Percentiles rank a stretch among this genome's conserved stretches.
phyloP scores from a whole-genome alignment of 2,888 invertebrate genomes.

The Tridacna crocea region DNA sequence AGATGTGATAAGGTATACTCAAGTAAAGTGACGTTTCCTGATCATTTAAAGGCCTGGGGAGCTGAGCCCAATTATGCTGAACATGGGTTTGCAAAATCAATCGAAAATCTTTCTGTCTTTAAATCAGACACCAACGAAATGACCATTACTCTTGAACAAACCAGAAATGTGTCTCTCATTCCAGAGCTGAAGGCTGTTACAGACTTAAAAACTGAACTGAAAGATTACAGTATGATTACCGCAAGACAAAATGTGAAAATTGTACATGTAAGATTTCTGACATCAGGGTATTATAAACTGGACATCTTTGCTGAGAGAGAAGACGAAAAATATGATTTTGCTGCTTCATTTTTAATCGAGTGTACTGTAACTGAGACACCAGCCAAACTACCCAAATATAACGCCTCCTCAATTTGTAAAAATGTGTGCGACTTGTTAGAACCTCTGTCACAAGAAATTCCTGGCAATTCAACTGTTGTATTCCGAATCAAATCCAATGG shows the following conservation, averaged over 20 bases:
- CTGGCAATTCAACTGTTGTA: conserved; percentile 51
- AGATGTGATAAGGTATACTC: conserved; percentile 47
- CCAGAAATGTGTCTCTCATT: conserved; percentile 46
- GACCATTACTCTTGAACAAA: conserved; percentile 52
- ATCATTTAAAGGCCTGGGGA: conserved; percentile 63
- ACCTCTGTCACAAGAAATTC: conserved; percentile 56
- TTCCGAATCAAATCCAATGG: conserved; percentile 50
- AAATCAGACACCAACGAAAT: conserved; percentile 55
- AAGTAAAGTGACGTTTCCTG: conserved; percentile 51
- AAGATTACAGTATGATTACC: conserved; percentile 57
- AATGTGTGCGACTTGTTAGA: conserved; percentile 56
- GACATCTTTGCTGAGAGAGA: conserved; percentile 62
- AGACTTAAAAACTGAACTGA: conserved; percentile 49
- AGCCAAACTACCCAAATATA: conserved; percentile 61
- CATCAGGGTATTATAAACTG: conserved; percentile 60
- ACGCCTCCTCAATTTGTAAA: conserved; percentile 58
- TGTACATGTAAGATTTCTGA: conserved; percentile 61
- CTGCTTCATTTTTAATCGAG: conserved; percentile 57
- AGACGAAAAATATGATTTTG: conserved; percentile 60
- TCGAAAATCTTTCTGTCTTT: conserved; percentile 51
- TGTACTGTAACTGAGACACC: conserved; percentile 43
- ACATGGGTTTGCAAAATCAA: conserved; percentile 63
- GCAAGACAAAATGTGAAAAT: conserved; percentile 41
- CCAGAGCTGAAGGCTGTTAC: conserved; percentile 55
- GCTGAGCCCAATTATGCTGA: conserved; percentile 63